Conservation (phyloP, 2,113 vertebrate genomes). For the Triplophysa siluroides region DNA sequence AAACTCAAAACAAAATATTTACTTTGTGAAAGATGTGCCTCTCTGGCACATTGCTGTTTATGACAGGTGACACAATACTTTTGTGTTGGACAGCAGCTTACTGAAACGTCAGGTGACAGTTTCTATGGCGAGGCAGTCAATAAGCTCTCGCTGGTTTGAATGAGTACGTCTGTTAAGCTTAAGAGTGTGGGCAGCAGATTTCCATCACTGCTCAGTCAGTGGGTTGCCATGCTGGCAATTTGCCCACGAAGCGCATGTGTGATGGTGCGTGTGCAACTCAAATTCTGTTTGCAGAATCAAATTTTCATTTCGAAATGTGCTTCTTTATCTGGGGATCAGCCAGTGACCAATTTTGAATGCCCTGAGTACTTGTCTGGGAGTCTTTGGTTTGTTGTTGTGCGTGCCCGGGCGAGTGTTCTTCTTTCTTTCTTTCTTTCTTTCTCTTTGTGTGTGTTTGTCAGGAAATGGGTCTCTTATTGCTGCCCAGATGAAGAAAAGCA, state of each 20-base stretch:
- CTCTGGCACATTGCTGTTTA: neutral
- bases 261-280: neutral
- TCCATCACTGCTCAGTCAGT: conserved; percentile 13
- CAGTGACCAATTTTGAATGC: conserved; percentile 15
- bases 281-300: neutral
- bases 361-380: conserved; percentile 29
- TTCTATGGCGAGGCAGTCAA: conserved; percentile 35
- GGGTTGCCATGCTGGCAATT: neutral
- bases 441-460: conserved; percentile 26
- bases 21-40: neutral
- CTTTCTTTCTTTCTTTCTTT: conserved; percentile 24
- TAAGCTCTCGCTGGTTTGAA: conserved; percentile 31
- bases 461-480: conserved; percentile 52
- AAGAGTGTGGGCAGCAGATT: conserved; percentile 12
- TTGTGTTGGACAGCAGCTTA: conserved; percentile 24
- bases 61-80: conserved; percentile 41
- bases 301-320: conserved; percentile 11
- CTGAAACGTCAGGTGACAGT: conserved; percentile 36
- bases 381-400: conserved; percentile 22
- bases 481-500: conserved; percentile 54
- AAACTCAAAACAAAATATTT: neutral
- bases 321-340: conserved; percentile 20
- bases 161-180: conserved; percentile 35
- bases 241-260: neutral
- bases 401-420: conserved; percentile 27